Evolutionary conservation across 2,113 vertebrate genomes (phyloP).

Genomic region (Hipposideros armiger): DNA sequence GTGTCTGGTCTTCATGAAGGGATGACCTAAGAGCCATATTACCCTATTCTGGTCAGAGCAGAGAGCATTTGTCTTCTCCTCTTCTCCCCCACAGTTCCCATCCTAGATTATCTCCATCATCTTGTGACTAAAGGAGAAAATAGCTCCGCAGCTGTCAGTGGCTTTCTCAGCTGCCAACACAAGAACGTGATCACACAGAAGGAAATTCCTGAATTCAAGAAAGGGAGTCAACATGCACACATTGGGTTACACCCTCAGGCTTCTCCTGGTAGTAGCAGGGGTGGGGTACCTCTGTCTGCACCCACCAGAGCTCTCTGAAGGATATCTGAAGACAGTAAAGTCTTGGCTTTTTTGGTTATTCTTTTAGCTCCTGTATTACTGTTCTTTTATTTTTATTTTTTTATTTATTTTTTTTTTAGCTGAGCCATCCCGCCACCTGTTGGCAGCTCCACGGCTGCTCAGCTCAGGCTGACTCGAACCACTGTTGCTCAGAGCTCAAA

Average conservation of each 20-base stretch:
- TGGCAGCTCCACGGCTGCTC: too few relatives aligned
- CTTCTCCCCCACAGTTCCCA: slow-evolving; percentile 57
- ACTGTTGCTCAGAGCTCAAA: too few relatives aligned
- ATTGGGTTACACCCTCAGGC: neutral
- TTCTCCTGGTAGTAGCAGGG: neutral
- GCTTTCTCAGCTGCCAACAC: slow-evolving; percentile 64
- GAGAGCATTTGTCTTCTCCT: neutral
- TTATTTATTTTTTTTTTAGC: too few relatives aligned
- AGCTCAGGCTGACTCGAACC: too few relatives aligned
- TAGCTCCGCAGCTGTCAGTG: slow-evolving; percentile 77
- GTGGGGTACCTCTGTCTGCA: neutral
- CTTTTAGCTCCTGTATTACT: neutral
- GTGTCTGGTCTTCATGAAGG: neutral
- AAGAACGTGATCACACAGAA: slow-evolving; percentile 23
- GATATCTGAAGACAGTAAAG: neutral
- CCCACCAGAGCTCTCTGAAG: neutral
- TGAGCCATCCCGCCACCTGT: too few relatives aligned
- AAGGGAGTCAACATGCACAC: neutral
- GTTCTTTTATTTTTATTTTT: too few relatives aligned
- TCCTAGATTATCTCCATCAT: slow-evolving; percentile 73
- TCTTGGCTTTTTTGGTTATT: neutral
- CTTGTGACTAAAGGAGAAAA: slow-evolving; percentile 80
- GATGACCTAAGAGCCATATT: neutral
- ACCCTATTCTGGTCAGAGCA: slow-evolving; percentile 45
- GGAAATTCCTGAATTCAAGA: slow-evolving; percentile 49